Conservation (phyloP, 2,888 invertebrate species). For the Xestia sexstrigata region DNA sequence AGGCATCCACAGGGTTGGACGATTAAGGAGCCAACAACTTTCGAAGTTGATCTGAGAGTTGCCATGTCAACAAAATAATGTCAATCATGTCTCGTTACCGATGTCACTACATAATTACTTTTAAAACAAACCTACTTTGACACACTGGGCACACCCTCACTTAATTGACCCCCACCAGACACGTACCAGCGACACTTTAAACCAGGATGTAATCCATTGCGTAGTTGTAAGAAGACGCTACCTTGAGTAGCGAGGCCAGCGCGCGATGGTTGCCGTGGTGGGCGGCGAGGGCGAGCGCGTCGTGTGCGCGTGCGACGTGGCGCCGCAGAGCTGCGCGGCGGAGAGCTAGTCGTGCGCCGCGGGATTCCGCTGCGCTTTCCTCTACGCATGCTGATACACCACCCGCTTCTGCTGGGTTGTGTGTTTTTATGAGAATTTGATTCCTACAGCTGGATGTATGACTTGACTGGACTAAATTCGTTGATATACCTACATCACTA, state of each 20-base stretch:
- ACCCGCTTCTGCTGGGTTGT: conserved; percentile 74
- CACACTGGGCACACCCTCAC: conserved; percentile 10
- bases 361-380: conserved; percentile 83
- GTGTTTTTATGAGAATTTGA: background rate
- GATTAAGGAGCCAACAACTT: background rate
- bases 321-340: conserved; percentile 85
- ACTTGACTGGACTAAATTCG: background rate
- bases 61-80: background rate
- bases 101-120: background rate
- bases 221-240: conserved; percentile 57
- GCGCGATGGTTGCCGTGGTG: conserved; percentile 75
- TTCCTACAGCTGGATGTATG: background rate
- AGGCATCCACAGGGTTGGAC: background rate
- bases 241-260: conserved; percentile 81
- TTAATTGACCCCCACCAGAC: conserved; percentile 5
- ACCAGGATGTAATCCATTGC: conserved; percentile 38
- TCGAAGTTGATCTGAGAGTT: background rate
- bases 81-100: background rate
- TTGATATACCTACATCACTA: no score
- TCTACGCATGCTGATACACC: conserved; percentile 83
- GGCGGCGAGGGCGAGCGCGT: conserved; percentile 73
- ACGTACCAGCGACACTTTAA: conserved; percentile 35
- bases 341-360: conserved; percentile 83
- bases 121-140: background rate
- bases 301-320: conserved; percentile 82